These are phyloP conservation scores for Dermatemys mawii DNA, from an alignment of 2,113 vertebrate species.

Conservation along the genomic window DNA sequence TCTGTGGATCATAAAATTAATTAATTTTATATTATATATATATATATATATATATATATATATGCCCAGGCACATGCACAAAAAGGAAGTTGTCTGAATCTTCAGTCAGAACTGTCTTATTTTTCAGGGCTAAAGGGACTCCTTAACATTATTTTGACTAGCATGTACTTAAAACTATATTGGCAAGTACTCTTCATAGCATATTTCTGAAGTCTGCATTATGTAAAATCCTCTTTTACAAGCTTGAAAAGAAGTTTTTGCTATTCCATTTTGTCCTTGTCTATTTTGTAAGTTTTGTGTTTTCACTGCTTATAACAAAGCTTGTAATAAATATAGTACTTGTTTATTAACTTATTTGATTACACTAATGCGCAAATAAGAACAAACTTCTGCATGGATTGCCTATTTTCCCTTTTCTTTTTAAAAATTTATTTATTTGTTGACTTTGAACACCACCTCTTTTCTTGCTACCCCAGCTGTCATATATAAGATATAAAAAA, in stretches of 20 bases:
- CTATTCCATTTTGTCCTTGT: neutral
- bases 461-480: neutral
- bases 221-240: neutral
- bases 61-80: neutral
- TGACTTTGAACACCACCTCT: neutral
- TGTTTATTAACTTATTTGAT: neutral
- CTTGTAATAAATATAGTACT: neutral
- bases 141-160: constrained; percentile 18
- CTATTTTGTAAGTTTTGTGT: neutral
- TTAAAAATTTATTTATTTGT: rapidly evolving
- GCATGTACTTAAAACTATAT: neutral
- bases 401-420: neutral
- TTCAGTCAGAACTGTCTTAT: neutral
- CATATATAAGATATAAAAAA: neutral
- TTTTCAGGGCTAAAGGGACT: neutral
- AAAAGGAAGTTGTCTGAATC: neutral
- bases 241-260: neutral
- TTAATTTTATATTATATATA: too few relatives aligned
- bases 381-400: neutral
- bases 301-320: neutral
- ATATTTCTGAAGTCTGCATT: neutral
- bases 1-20: neutral
- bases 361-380: neutral
- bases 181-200: neutral
- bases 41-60: neutral